phyloP scores from a whole-genome alignment of 2,113 vertebrate genomes.

The Dipodomys stephensi region DNA sequence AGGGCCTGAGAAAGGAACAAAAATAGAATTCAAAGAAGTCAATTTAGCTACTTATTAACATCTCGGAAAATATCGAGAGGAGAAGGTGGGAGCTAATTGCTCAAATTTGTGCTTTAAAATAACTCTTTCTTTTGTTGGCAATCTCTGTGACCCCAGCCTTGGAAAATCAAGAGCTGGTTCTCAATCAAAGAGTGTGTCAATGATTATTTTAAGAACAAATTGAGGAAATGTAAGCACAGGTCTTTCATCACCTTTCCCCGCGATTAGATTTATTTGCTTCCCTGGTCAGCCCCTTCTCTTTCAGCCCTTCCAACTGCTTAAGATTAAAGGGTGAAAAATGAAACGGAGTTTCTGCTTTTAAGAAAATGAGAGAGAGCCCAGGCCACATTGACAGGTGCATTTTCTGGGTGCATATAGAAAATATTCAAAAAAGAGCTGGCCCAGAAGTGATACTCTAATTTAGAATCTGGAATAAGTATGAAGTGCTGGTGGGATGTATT shows the following conservation, averaged over 20 bases:
- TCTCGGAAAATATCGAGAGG: conserved; percentile 18
- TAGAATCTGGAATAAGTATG: conserved; percentile 10
- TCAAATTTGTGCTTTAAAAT: conserved; percentile 45
- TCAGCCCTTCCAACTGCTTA: conserved; percentile 53
- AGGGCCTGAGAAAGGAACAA: background rate
- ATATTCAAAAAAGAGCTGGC: conserved; percentile 39
- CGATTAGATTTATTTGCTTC: conserved; percentile 68
- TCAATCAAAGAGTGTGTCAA: conserved; percentile 64
- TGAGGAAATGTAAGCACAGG: conserved; percentile 60
- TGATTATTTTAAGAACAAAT: conserved; percentile 71
- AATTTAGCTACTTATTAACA: conserved; percentile 50
- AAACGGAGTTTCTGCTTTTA: conserved; percentile 77
- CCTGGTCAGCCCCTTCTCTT: background rate
- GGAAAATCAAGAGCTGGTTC: conserved; percentile 47
- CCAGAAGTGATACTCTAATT: background rate
- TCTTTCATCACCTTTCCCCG: conserved; percentile 66
- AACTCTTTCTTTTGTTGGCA: conserved; percentile 53
- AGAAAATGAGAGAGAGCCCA: conserved; percentile 70
- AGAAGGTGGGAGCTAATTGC: conserved; percentile 62
- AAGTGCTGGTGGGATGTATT: background rate
- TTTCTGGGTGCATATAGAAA: conserved; percentile 41
- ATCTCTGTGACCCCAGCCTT: conserved; percentile 43
- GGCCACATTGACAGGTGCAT: conserved; percentile 53
- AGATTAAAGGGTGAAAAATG: conserved; percentile 77
- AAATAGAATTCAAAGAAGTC: conserved; percentile 17